A percentile compares a stretch with the other conserved stretches of the same genome.
Conservation (phyloP, 2,113 vertebrate species). For the Paratilapia polleni region DNA sequence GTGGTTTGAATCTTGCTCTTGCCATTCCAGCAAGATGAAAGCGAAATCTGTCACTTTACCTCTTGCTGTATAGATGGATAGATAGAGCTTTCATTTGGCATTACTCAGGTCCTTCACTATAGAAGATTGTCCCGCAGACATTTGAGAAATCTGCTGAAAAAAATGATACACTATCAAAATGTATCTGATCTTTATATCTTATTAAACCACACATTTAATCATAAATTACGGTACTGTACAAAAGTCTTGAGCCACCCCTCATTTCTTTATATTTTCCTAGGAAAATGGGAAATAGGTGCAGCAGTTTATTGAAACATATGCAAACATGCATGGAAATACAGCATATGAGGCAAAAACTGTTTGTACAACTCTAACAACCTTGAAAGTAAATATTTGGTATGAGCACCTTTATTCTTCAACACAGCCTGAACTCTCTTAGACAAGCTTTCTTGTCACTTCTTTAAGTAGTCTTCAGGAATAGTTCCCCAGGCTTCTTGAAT, state of each 20-base stretch:
- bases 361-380: too few relatives aligned
- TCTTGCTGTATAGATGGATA: neutral
- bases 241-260: neutral
- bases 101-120: slow-evolving; percentile 5
- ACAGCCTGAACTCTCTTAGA: too few relatives aligned
- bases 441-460: too few relatives aligned
- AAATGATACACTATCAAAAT: neutral
- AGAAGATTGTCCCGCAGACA: neutral
- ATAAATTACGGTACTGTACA: neutral
- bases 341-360: neutral
- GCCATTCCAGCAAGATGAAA: slow-evolving; percentile 15
- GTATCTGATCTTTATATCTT: neutral
- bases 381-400: too few relatives aligned
- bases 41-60: slow-evolving; percentile 15
- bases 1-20: neutral
- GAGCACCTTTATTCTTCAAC: too few relatives aligned
- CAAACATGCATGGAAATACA: neutral
- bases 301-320: too few relatives aligned
- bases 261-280: neutral
- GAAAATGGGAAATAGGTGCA: neutral
- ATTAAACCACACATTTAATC: neutral
- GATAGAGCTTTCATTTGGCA: neutral
- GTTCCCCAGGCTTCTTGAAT: too few relatives aligned
- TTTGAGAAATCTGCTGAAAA: neutral
- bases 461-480: too few relatives aligned